These are phyloP conservation scores for Agrypnia vestita DNA, from an alignment of 1,140 invertebrate species.

Conservation along the genomic window DNA sequence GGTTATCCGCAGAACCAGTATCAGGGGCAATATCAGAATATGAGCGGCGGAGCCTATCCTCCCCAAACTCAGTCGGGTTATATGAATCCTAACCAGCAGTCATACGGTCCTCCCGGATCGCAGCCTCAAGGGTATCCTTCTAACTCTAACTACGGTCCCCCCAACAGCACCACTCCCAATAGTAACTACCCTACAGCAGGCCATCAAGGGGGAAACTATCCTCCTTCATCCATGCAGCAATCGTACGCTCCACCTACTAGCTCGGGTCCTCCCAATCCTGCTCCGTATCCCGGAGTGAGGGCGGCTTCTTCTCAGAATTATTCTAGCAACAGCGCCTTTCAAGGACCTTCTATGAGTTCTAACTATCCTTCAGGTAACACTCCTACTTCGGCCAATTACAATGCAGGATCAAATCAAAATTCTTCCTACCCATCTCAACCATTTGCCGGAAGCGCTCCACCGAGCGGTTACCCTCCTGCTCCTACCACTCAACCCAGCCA, in stretches of 20 bases:
- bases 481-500: constrained; percentile 71
- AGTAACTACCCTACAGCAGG: constrained; percentile 70
- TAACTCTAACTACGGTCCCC: constrained; percentile 71
- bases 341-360: constrained; percentile 51
- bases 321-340: constrained; percentile 46
- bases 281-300: constrained; percentile 68
- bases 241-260: constrained; percentile 68
- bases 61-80: constrained; percentile 65
- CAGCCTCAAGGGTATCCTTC: constrained; percentile 70
- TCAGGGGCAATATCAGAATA: constrained; percentile 72
- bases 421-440: constrained; percentile 70
- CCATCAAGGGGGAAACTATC: constrained; percentile 70
- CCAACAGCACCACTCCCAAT: constrained; percentile 69
- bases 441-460: constrained; percentile 69
- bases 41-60: constrained; percentile 66
- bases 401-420: constrained; percentile 55
- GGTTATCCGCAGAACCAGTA: constrained; percentile 72
- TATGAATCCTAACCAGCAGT: constrained; percentile 69
- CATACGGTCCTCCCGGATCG: constrained; percentile 71
- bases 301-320: constrained; percentile 51
- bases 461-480: constrained; percentile 69
- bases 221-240: constrained; percentile 69
- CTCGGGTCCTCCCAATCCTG: constrained; percentile 64
- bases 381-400: constrained; percentile 49
- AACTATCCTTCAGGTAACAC: constrained; percentile 42